A percentile compares a stretch with the other conserved stretches of the same genome.
These are phyloP conservation scores for Petrocephalus schoutedeni DNA, from an alignment of 2,797 vertebrate genomes.

Conservation along the genomic window DNA sequence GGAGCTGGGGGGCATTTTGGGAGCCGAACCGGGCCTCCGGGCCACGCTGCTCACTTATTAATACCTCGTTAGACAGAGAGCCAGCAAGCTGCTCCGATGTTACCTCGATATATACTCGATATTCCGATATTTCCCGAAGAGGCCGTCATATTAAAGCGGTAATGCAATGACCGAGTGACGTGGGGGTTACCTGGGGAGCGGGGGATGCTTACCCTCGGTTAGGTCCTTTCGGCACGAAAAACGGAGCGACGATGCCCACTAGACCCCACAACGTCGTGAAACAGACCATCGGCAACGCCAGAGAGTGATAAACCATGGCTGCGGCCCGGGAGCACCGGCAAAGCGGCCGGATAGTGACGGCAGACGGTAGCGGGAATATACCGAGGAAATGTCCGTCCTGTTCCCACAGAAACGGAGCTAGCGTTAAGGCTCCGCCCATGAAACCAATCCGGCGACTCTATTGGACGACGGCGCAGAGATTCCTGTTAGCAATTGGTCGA, in stretches of 20 bases:
- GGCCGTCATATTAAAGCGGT: not conserved
- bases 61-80: not conserved
- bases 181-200: not conserved
- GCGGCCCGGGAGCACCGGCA: not conserved
- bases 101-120: not conserved
- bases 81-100: not conserved
- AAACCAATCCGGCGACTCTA: not conserved
- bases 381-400: constrained; percentile 6
- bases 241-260: constrained; percentile 84
- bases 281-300: constrained; percentile 86
- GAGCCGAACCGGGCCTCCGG: not conserved
- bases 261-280: constrained; percentile 91
- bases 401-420: not conserved
- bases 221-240: constrained; percentile 92
- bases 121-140: not conserved
- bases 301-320: constrained; percentile 84
- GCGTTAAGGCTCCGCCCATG: not conserved
- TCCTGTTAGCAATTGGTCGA: constrained; percentile 9
- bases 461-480: not conserved
- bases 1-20: not conserved
- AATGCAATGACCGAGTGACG: not conserved
- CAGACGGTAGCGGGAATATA: not conserved
- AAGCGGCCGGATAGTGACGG: not conserved
- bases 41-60: not conserved
- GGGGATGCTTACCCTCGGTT: constrained; percentile 79